These are phyloP conservation scores for Ceyx cyanopectus DNA, from an alignment of 2,113 vertebrate species.

Conservation along the genomic window DNA sequence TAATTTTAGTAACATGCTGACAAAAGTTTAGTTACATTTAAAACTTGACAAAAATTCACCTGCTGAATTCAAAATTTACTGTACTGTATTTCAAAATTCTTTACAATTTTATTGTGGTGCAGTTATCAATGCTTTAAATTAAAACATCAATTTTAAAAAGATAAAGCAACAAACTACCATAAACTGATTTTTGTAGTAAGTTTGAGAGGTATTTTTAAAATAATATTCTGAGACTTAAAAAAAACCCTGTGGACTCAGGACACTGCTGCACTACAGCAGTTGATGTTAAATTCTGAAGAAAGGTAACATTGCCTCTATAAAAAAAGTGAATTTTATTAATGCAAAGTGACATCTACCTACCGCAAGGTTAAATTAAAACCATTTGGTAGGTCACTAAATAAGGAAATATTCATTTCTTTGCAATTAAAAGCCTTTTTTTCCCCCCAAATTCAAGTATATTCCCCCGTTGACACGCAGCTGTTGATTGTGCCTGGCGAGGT, in stretches of 20 bases:
- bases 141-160: not conserved
- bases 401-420: slow-evolving; percentile 64
- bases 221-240: not conserved
- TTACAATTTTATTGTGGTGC: fast-evolving
- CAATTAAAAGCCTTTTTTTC: slow-evolving; percentile 59
- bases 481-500: not conserved
- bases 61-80: not conserved
- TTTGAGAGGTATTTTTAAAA: fast-evolving
- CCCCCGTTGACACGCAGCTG: not conserved
- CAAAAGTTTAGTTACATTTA: not conserved
- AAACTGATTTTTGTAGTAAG: not conserved
- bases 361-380: slow-evolving; percentile 68
- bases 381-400: slow-evolving; percentile 55
- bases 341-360: slow-evolving; percentile 61
- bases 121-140: not conserved
- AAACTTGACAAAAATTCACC: not conserved
- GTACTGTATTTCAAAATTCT: not conserved
- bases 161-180: not conserved
- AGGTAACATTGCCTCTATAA: slow-evolving; percentile 26
- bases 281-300: not conserved
- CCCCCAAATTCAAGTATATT: slow-evolving; percentile 3
- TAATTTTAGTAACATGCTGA: not conserved
- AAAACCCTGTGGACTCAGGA: not conserved
- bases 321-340: slow-evolving; percentile 43
- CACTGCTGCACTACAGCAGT: not conserved